Evolutionary conservation across 1,140 invertebrate genomes (phyloP).

Genomic region (Drosophila rufa): DNA sequence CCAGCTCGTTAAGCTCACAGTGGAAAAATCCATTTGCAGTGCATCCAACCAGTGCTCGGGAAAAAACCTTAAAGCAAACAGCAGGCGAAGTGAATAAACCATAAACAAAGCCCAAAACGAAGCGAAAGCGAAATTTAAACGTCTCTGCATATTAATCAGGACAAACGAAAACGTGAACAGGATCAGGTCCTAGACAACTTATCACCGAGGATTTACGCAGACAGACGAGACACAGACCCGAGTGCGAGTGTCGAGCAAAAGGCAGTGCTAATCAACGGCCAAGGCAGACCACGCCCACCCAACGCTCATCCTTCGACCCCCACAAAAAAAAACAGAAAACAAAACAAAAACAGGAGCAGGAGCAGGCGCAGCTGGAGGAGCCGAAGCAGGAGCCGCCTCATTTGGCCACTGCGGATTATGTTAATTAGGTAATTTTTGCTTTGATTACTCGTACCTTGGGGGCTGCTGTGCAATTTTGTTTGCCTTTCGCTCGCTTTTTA

Average conservation of each 20-base stretch:
- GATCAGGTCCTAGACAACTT: conserved; percentile 68
- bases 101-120: conserved; percentile 43
- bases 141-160: conserved; percentile 80
- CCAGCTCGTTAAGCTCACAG: conserved; percentile 42
- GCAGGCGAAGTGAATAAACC: conserved; percentile 44
- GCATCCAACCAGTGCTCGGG: conserved; percentile 38
- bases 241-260: conserved; percentile 34
- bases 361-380: conserved; percentile 2
- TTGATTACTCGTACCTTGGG: conserved; percentile 79
- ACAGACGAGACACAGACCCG: conserved; percentile 11
- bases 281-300: conserved; percentile 43
- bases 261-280: conserved; percentile 70
- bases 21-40: conserved; percentile 51
- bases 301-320: conserved; percentile 7
- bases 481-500: conserved; percentile 34
- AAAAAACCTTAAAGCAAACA: conserved; percentile 57
- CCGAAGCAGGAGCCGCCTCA: conserved; percentile 60
- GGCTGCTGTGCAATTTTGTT: conserved; percentile 50
- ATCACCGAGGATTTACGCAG: conserved; percentile 71
- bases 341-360: background rate
- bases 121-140: conserved; percentile 76
- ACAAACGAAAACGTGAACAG: conserved; percentile 25
- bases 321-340: background rate
- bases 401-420: conserved; percentile 83
- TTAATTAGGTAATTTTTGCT: conserved; percentile 85